Base-by-base conservation (phyloP, 2,797 vertebrate genomes). In the Phylloscopus collybita region DNA sequence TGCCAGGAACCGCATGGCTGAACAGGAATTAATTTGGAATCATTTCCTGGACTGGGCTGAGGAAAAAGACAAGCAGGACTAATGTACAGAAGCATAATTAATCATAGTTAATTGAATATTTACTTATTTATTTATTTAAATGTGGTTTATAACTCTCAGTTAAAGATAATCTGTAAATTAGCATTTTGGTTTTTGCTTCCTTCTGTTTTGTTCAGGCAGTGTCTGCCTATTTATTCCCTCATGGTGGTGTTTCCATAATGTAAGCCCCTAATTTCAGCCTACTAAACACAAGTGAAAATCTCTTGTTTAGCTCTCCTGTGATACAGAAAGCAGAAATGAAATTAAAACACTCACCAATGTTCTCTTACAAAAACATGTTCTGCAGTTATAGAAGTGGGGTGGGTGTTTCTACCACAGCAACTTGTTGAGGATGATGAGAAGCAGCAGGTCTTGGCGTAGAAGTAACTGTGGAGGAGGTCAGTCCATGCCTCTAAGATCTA, bases 11-110 rank as follows among this genome's bases (percentile, higher is more conserved):
- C 1, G 34, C 93, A 93, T 93, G 65, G n/a, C 38, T 95, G 74
- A 93, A 36, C 87, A 92, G 92, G 87, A 90, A 90, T 94, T 95
- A 95, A 95, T 90, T 94, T 95, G 81, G 88, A 84, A 83, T 93
- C 1, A 73, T 95, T 95, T 96, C 47, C 82, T 95, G 90, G 50
- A 90, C 57, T 71, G 89, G 78, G 34, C n/a, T 72, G 82, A 86
- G 22, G 38, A 79, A 93, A 95, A 93, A 84, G 88, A 91, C 84
- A 94, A 93, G 91, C 65, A 93, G 78, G 69, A 93, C 47, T 96
- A 96, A 86, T 80, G 80, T 64, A 79, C 50, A 81, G 72, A 23
- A 88, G 51, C 49, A 75, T 84, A 95, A 96, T 92, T 94, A 92
- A 96, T 93, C 89, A 92, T 26, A 91, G 42, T 90, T 95, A 95